Percentiles rank a stretch among this genome's conserved stretches.
Conservation (phyloP, 2,113 vertebrate genomes). For the Silurus meridionalis region DNA sequence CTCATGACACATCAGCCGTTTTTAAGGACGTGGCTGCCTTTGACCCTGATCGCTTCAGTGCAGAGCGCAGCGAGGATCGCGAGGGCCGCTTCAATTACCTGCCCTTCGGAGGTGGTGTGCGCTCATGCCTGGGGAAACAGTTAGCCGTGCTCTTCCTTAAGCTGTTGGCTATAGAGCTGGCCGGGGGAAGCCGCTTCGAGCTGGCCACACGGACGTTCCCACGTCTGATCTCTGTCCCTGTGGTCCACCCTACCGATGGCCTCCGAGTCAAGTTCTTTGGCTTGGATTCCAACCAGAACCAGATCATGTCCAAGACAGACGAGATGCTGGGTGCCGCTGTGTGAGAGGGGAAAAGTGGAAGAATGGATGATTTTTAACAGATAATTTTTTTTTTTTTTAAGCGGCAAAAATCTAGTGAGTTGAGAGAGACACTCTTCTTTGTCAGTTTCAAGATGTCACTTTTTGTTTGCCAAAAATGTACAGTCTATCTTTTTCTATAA, state of each 20-base stretch:
- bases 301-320: constrained; percentile 92
- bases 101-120: constrained; percentile 89
- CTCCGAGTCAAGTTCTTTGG: constrained; percentile 95
- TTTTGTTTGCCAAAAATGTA: constrained; percentile 73
- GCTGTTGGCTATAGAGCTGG: constrained; percentile 88
- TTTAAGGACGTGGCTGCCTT: constrained; percentile 92
- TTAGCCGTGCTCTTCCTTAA: constrained; percentile 95
- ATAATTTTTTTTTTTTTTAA: constrained; percentile 47
- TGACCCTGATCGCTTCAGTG: constrained; percentile 90
- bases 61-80: constrained; percentile 89
- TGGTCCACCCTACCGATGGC: constrained; percentile 90
- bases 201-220: constrained; percentile 92
- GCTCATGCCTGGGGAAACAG: constrained; percentile 95
- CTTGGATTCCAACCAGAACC: constrained; percentile 97
- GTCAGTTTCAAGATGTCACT: constrained; percentile 51
- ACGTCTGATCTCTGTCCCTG: constrained; percentile 85
- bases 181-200: constrained; percentile 91
- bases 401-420: constrained; percentile 55
- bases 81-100: constrained; percentile 96
- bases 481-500: constrained; percentile 71
- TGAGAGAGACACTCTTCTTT: constrained; percentile 45
- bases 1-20: constrained; percentile 89
- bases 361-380: constrained; percentile 25
- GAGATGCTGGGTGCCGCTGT: constrained; percentile 89
- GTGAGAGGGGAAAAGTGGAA: constrained; percentile 58